Evolutionary conservation across 2,797 vertebrate species (phyloP).

Genomic region (Aratinga solstitialis): DNA sequence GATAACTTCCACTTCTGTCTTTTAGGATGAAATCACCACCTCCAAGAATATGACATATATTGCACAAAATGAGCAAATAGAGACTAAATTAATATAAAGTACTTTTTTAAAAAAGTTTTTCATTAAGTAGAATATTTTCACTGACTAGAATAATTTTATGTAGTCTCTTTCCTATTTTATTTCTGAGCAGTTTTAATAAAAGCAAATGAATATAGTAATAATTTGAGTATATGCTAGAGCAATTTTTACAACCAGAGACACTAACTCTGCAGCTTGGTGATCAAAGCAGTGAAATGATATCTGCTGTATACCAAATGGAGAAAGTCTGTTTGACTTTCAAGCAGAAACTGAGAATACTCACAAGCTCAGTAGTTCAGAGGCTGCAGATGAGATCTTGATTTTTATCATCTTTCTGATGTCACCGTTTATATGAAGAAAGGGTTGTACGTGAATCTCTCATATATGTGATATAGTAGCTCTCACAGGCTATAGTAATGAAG

Average conservation of each 20-base stretch:
- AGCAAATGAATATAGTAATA: not conserved
- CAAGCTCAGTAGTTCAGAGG: not conserved
- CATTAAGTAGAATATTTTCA: not conserved
- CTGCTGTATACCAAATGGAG: not conserved
- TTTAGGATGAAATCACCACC: not conserved
- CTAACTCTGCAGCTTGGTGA: not conserved
- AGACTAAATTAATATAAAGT: not conserved
- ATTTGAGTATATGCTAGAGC: not conserved
- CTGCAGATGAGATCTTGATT: not conserved
- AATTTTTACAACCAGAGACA: not conserved
- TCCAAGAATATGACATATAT: not conserved
- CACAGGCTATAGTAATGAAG: not conserved
- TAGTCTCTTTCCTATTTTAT: not conserved
- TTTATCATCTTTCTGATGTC: not conserved
- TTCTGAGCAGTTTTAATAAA: constrained; percentile 2
- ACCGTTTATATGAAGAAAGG: not conserved
- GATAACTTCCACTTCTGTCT: not conserved
- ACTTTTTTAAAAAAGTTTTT: not conserved
- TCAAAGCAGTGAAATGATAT: not conserved
- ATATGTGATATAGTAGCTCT: not conserved
- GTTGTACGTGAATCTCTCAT: not conserved
- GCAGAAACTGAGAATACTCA: not conserved
- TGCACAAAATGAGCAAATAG: not conserved
- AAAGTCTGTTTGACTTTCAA: not conserved
- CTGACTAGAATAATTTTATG: not conserved